These are phyloP conservation scores for Lasiommata megera DNA, from an alignment of 2,888 invertebrate genomes.

Conservation along the genomic window DNA sequence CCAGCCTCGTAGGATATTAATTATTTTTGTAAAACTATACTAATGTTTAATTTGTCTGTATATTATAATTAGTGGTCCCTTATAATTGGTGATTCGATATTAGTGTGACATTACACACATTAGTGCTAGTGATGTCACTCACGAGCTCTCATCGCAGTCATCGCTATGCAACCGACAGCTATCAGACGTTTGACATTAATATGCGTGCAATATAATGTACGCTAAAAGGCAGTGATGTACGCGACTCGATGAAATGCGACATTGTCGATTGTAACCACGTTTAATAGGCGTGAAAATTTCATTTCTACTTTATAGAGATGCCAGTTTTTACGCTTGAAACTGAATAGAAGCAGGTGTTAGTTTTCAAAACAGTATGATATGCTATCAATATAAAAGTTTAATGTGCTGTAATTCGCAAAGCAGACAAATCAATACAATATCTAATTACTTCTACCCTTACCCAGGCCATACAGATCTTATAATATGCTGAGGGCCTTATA, in stretches of 20 bases:
- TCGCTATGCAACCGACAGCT: conserved; percentile 47
- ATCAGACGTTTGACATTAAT: conserved; percentile 53
- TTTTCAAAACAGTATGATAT: no score
- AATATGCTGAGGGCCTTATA: no score
- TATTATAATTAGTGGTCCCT: neutral
- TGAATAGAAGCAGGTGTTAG: no score
- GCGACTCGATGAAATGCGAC: conserved; percentile 52
- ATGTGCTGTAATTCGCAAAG: no score
- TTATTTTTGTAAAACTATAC: neutral
- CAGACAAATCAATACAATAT: no score
- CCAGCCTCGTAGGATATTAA: no score
- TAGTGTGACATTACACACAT: conserved; percentile 12
- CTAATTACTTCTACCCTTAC: no score
- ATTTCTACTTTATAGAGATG: conserved; percentile 1
- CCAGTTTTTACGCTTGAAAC: no score
- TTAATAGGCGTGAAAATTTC: conserved; percentile 60
- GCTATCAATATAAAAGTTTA: no score
- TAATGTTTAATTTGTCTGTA: no score
- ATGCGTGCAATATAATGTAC: conserved; percentile 47
- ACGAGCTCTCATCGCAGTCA: conserved; percentile 36
- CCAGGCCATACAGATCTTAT: no score
- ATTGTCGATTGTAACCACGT: conserved; percentile 60
- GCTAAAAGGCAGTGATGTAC: conserved; percentile 63
- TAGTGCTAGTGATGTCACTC: conserved; percentile 44
- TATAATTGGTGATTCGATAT: conserved; percentile 16